Evolutionary conservation across 2,113 vertebrate species (phyloP).

Genomic region (Ahaetulla prasina): DNA sequence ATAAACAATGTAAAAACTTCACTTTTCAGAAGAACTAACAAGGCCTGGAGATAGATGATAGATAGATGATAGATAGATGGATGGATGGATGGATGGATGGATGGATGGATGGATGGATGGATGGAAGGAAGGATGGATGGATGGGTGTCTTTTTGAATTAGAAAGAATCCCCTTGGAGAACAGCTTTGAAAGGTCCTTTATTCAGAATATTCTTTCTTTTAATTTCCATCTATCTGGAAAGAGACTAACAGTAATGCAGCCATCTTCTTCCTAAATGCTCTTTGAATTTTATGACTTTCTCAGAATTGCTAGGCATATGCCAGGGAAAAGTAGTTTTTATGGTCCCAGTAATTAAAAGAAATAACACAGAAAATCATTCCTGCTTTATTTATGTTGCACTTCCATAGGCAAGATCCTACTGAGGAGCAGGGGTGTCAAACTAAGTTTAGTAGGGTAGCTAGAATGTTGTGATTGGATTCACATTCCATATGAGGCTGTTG

Average conservation of each 20-base stretch:
- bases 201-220: conserved; percentile 19
- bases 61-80: too few species aligned
- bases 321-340: neutral
- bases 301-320: neutral
- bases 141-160: conserved; percentile 13
- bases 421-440: neutral
- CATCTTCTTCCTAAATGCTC: conserved; percentile 7
- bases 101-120: too few species aligned
- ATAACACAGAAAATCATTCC: neutral
- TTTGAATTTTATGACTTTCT: conserved; percentile 24
- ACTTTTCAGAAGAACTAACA: neutral
- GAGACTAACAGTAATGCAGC: conserved; percentile 16
- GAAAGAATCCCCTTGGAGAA: conserved; percentile 16
- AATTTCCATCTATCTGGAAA: conserved; percentile 23
- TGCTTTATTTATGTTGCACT: neutral
- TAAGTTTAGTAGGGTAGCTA: neutral
- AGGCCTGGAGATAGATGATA: conserved; percentile 2
- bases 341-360: neutral
- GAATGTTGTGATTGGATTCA: neutral
- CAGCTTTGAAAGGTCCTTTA: neutral
- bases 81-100: too few species aligned
- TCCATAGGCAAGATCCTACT: neutral
- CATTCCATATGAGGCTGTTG: neutral
- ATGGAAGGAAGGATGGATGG: too few species aligned
- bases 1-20: neutral